Conservation (phyloP, 2,113 vertebrate species). For the Seriola rivoliana region DNA sequence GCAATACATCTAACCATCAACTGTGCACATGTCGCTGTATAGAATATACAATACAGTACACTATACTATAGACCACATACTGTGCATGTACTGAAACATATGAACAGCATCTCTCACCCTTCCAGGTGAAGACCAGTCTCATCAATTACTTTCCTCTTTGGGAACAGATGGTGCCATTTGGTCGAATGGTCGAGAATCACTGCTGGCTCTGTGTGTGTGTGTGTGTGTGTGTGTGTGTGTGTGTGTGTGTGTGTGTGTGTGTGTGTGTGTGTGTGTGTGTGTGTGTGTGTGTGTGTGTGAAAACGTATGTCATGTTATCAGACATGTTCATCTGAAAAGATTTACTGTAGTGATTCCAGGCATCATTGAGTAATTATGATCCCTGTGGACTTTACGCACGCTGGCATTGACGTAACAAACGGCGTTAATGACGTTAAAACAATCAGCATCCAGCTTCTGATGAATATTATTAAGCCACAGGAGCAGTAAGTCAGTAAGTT, state of each 20-base stretch:
- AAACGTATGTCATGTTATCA: background rate
- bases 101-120: background rate
- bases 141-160: conserved; percentile 28
- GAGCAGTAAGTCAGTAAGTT: background rate
- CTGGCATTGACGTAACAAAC: background rate
- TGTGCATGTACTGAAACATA: background rate
- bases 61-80: background rate
- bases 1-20: conserved; percentile 2
- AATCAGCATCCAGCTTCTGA: background rate
- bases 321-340: background rate
- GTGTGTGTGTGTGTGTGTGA: background rate
- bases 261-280: background rate
- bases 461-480: conserved; percentile 12
- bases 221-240: conserved; percentile 4
- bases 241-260: conserved; percentile 3
- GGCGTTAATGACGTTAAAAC: conserved; percentile 6
- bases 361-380: conserved; percentile 20
- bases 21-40: background rate
- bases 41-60: background rate
- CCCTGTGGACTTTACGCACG: conserved; percentile 18
- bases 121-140: conserved; percentile 16
- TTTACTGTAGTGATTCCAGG: conserved; percentile 20
- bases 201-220: background rate
- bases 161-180: conserved; percentile 27
- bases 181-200: conserved; percentile 10